Evolutionary conservation across 2,797 vertebrate species (phyloP), one percentile per base, ranked within the genome.

Genomic region (Zenarchopterus dispar): DNA sequence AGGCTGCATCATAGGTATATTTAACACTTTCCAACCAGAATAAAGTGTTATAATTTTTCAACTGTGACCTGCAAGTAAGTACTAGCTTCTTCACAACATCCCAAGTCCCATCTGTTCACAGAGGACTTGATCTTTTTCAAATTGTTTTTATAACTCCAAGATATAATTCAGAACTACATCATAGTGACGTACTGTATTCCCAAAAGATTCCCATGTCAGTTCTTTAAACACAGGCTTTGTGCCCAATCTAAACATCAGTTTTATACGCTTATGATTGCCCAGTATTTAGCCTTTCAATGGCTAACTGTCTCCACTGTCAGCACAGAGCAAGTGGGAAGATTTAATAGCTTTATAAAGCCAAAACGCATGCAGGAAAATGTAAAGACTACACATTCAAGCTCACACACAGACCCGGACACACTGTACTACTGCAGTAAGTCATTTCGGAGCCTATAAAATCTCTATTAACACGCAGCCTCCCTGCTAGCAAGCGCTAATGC

Each of bases 381-480:
- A 15, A 18, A 65, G 49, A 72, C 43, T n/a, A 60, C 47, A 67
- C 44, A 66, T 18, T 6, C 3, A 9, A 22, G 22, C 53, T 41
- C 56, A 62, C 53, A 56, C 60, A 49, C 24, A 22, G 23, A 3
- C 18, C 33, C 17, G 1, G 19, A 62, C 36, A 54, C 50, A 1
- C 54, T n/a, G 63, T 56, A 42, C 8, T 58, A 65, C 68, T 71
- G 65, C 44, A 46, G 83, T 82, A 62, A 87, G 66, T 90, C 69
- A 81, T 86, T 91, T 89, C 76, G 80, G 85, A 85, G 81, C 67
- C 77, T 78, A 88, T 92, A 90, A 90, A 90, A 87, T 85, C 85
- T 77, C 87, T 86, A 91, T 92, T 90, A 89, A 88, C 89, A 82
- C 82, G 54, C 63, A 78, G 77, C 74, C 83, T 86, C 85, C 86